These are phyloP conservation scores for Micrasema minimum DNA, from an alignment of 1,140 invertebrate genomes.

Conservation along the genomic window DNA sequence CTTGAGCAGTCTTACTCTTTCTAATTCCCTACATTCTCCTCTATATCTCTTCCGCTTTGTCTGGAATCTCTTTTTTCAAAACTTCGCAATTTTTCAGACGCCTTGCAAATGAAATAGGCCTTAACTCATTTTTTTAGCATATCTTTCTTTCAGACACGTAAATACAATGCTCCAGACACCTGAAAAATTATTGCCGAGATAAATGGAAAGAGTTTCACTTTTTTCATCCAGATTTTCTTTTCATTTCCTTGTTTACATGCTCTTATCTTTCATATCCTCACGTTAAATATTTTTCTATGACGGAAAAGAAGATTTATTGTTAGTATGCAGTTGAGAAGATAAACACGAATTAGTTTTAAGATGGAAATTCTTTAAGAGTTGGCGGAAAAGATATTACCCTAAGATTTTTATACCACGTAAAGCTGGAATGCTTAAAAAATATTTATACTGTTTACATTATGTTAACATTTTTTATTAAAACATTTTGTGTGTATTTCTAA, in stretches of 20 bases:
- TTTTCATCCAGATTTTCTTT: slow-evolving; percentile 35
- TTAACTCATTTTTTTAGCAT: slow-evolving; percentile 50
- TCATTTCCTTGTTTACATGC: slow-evolving; percentile 26
- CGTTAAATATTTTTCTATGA: slow-evolving; percentile 15
- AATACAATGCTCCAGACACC: slow-evolving; percentile 50
- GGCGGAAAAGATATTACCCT: neutral
- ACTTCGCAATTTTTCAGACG: slow-evolving; percentile 52
- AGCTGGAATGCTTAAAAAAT: too few species aligned
- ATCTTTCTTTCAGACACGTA: slow-evolving; percentile 44
- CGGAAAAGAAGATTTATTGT: slow-evolving; percentile 19
- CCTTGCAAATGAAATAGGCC: slow-evolving; percentile 53
- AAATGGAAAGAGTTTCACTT: slow-evolving; percentile 38
- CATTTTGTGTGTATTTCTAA: too few species aligned
- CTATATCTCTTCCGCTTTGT: slow-evolving; percentile 3
- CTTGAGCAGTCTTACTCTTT: slow-evolving; percentile 40
- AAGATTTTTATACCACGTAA: too few species aligned
- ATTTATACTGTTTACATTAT: too few species aligned
- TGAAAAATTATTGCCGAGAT: slow-evolving; percentile 52
- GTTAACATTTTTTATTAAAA: too few species aligned
- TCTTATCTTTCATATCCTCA: slow-evolving; percentile 30
- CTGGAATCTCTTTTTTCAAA: neutral
- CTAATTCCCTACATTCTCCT: slow-evolving; percentile 33
- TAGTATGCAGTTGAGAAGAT: slow-evolving; percentile 7
- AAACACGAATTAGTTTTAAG: neutral
- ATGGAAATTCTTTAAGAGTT: slow-evolving; percentile 2